Evolutionary conservation across 64 coral and sea anemone genomes (phyloP), one percentile per base, ranked within the genome.

Genomic region (Stichodactyla mertensii): DNA sequence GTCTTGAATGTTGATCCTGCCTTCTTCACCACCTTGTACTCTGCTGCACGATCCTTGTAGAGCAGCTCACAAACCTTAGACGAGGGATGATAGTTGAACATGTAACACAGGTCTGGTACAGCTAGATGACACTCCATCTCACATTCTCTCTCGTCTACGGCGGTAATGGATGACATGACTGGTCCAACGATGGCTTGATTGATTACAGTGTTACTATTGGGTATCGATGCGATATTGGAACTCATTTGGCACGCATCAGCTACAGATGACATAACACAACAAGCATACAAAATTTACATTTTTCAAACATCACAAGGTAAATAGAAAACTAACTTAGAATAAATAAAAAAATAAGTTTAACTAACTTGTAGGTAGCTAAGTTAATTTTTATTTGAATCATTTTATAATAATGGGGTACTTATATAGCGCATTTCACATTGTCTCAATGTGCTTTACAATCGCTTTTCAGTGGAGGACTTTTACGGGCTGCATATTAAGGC

Each of bases 21-120:
- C 71, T 15, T 77, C 71, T 77, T 77, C 71, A n/a, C 22, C 71
- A 77, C 71, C 71, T 77, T 77, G 71, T 77, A 77, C 31, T 77
- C 71, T 27, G 71, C 13, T 13, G 31, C 4, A 31, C 71, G 71
- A 77, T 77, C 71, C 7, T 77, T 77, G 71, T 77, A 77, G 71
- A 77, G 31, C 71, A 77, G 71, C 71, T 77, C 71, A 77, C 71
- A 77, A 8, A 27, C 31, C 71, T 77, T 77, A 15, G 71, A 27
- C 71, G n/a, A 45, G n/a, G 22, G 71, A 77, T 77, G 4, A 7
- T 77, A 77, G 71, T 77, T 77, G 71, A 77, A 77, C 71, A 77
- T 77, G 4, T 77, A 77, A 26, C 71, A 77, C 31, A 77, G 6
- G 13, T 77, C 71, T 27, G 71, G 71, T 24, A 77, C 71, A 4